These are phyloP conservation scores for Nymphalis io DNA, from an alignment of 1,140 invertebrate species.

Conservation along the genomic window DNA sequence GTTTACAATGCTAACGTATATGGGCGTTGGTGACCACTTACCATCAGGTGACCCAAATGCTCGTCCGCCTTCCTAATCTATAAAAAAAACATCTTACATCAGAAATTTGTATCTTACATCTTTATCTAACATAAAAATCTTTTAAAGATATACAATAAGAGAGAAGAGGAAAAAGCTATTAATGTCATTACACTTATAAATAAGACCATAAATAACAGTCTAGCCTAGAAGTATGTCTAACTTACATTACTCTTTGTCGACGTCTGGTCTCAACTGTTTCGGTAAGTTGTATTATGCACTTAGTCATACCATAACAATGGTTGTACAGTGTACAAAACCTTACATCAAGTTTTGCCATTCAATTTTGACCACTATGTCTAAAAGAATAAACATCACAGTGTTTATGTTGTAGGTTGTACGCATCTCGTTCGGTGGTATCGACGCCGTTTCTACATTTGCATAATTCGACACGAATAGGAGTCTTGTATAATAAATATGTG, in stretches of 20 bases:
- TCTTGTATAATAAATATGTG: slow-evolving; percentile 29
- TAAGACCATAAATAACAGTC: not conserved
- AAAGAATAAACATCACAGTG: not conserved
- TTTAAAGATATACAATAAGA: not conserved
- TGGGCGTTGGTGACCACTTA: no score
- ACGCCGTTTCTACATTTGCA: slow-evolving; percentile 52
- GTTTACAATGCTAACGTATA: no score
- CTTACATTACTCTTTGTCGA: slow-evolving; percentile 45
- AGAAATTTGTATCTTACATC: not conserved
- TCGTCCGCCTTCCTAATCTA: no score
- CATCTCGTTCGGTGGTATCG: slow-evolving; percentile 49
- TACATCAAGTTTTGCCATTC: not conserved
- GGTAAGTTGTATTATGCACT: slow-evolving; percentile 53
- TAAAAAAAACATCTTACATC: no score
- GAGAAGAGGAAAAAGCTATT: not conserved
- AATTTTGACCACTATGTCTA: not conserved
- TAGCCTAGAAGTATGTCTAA: not conserved
- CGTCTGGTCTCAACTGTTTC: slow-evolving; percentile 51
- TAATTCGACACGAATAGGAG: slow-evolving; percentile 61
- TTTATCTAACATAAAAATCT: not conserved
- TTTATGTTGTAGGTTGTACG: slow-evolving; percentile 7
- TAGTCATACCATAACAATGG: slow-evolving; percentile 65
- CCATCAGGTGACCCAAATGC: no score
- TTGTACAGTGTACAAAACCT: slow-evolving; percentile 35
- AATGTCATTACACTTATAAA: not conserved